These are phyloP conservation scores for Podarcis raffonei DNA, from an alignment of 2,113 vertebrate genomes.

Conservation along the genomic window DNA sequence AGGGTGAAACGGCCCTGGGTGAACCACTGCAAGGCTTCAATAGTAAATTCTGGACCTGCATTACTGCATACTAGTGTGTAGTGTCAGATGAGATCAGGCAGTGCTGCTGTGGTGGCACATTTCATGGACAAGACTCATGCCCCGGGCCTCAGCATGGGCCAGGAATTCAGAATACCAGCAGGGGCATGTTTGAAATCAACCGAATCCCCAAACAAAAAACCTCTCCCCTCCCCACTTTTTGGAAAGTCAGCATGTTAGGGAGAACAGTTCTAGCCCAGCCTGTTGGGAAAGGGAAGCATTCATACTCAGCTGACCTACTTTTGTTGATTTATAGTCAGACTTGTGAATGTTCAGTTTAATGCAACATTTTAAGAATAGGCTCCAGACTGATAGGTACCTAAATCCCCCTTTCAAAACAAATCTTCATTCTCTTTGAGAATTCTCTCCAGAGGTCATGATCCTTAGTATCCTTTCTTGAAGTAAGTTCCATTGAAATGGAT, in stretches of 20 bases:
- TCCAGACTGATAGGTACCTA: neutral
- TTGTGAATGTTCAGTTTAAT: slow-evolving; percentile 1
- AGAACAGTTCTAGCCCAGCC: neutral
- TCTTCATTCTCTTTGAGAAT: slow-evolving; percentile 12
- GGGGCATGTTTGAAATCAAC: neutral
- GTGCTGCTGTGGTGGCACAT: too few relatives aligned
- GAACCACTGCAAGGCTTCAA: too few relatives aligned
- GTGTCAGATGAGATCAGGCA: too few relatives aligned
- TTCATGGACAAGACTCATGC: too few relatives aligned
- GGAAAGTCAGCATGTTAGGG: neutral
- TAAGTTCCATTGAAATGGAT: neutral
- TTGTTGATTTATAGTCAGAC: neutral
- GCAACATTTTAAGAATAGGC: neutral
- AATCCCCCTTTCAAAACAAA: slow-evolving; percentile 18
- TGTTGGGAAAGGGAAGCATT: neutral
- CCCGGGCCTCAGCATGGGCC: too few relatives aligned
- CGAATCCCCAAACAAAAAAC: neutral
- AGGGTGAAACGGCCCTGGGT: too few relatives aligned
- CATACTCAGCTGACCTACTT: slow-evolving; percentile 8
- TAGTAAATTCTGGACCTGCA: too few relatives aligned
- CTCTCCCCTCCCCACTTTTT: neutral
- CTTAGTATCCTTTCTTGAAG: slow-evolving; percentile 5
- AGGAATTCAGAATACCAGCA: neutral
- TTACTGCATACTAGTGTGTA: too few relatives aligned
- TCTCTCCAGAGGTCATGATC: neutral